Percentiles rank a stretch among this genome's conserved stretches.
Conservation (phyloP, 1,140 invertebrate genomes). For the Leucophenga varia region DNA sequence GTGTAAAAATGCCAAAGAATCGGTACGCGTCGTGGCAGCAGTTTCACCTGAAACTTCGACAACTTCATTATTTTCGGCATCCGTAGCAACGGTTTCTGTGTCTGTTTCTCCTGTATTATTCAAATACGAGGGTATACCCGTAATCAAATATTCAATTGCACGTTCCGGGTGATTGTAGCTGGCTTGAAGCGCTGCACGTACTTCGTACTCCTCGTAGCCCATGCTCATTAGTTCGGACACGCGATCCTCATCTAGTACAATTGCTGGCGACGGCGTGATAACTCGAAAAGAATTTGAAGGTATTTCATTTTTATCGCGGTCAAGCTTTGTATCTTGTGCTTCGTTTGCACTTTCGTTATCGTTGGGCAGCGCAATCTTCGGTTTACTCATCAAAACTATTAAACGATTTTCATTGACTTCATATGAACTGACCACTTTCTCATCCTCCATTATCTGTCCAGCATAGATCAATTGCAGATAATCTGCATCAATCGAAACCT, state of each 20-base stretch:
- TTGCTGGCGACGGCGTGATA: conserved; percentile 3
- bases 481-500: conserved; percentile 26
- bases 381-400: conserved; percentile 41
- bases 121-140: conserved; percentile 22
- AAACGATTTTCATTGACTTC: conserved; percentile 33
- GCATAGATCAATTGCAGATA: conserved; percentile 37
- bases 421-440: conserved; percentile 24
- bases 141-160: conserved; percentile 43
- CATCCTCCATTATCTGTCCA: conserved; percentile 42
- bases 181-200: conserved; percentile 35
- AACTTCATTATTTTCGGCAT: neutral
- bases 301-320: too few relatives aligned
- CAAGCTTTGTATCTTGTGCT: conserved; percentile 4
- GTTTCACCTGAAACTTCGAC: neutral
- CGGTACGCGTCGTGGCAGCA: neutral
- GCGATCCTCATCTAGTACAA: conserved; percentile 21
- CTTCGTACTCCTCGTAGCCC: conserved; percentile 41
- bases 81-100: neutral
- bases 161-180: conserved; percentile 51
- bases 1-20: conserved; percentile 10
- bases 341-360: neutral
- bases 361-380: conserved; percentile 5
- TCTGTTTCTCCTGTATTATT: neutral
- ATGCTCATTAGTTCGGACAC: conserved; percentile 33
- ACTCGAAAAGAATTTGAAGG: neutral